Evolutionary conservation across 2,888 invertebrate species (phyloP), one percentile per base, ranked within the genome.

Genomic region (Mycalesis mineus): DNA sequence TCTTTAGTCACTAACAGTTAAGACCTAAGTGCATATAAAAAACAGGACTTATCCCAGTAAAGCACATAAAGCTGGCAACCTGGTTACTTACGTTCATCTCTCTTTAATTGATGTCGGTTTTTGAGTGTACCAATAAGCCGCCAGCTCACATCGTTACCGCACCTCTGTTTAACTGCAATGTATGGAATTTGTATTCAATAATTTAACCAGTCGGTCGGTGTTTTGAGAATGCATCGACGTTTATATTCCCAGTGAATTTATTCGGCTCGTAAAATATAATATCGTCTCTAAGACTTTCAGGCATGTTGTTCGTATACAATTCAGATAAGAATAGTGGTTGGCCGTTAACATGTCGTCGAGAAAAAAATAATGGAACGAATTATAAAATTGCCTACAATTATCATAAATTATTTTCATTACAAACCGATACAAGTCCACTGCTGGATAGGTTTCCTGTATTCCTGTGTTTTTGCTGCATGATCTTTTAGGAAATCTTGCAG

Each of bases 141-240:
- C 80, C 74, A 64, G 69, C 65, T 68, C 74, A 68, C 74, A 70
- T 77, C 73, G 66, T 70, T 69, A 71, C 77, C 69, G 76, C 80
- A 78, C 82, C 84, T 81, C 79, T 76, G 74, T 77, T 71, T 70
- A 65, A 61, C 55, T 61, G 73, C 79, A 74, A 85, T 76, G 83
- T 82, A 83, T 84, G 82, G 83, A 84, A 84, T 86, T 84, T 81
- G 84, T 85, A 82, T 74, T 70, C 79, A 78, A 86, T 87, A 87
- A 83, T 73, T 84, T 83, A 79, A 75, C 70, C 76, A 76, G 71
- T 70, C 69, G 73, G 71, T 62, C 64, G 60, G 69, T 69, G 73
- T 71, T 72, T 69, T 69, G 61, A 64, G 68, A 64, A 65, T 70
- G 72, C 69, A 69, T 69, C 69, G 70, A 72, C 71, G 72, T 76